These are phyloP conservation scores for Plutella xylostella DNA, from an alignment of 2,888 invertebrate genomes.

Conservation along the genomic window DNA sequence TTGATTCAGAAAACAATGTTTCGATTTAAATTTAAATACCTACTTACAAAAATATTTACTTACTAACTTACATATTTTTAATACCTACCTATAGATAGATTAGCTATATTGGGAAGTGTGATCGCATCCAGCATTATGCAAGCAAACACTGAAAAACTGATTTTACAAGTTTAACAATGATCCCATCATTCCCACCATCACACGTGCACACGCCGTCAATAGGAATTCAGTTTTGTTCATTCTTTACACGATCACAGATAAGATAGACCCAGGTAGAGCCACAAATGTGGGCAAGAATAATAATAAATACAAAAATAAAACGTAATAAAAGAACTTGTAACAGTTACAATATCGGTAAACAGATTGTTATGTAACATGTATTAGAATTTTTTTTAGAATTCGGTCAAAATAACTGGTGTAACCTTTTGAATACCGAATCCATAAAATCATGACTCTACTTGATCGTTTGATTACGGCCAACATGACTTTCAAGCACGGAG, in stretches of 20 bases:
- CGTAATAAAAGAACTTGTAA: neutral
- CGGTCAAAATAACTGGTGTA: neutral
- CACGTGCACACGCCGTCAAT: neutral
- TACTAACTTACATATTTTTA: no score
- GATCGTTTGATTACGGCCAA: neutral
- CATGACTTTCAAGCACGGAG: neutral
- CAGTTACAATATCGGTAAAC: neutral
- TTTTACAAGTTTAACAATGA: no score
- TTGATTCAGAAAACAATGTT: no score
- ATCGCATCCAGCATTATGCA: no score
- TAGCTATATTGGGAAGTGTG: no score
- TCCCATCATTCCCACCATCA: neutral
- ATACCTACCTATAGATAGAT: no score
- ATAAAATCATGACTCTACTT: neutral
- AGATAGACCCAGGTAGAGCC: neutral
- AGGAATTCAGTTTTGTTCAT: neutral
- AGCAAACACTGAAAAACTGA: no score
- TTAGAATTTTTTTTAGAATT: neutral
- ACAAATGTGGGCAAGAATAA: no score
- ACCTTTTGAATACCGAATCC: no score
- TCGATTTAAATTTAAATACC: no score
- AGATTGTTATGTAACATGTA: neutral
- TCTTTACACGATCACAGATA: neutral
- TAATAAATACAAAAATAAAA: no score
- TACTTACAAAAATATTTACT: no score